Conservation (phyloP, 2,113 vertebrate species). For the Eulemur rufifrons region DNA sequence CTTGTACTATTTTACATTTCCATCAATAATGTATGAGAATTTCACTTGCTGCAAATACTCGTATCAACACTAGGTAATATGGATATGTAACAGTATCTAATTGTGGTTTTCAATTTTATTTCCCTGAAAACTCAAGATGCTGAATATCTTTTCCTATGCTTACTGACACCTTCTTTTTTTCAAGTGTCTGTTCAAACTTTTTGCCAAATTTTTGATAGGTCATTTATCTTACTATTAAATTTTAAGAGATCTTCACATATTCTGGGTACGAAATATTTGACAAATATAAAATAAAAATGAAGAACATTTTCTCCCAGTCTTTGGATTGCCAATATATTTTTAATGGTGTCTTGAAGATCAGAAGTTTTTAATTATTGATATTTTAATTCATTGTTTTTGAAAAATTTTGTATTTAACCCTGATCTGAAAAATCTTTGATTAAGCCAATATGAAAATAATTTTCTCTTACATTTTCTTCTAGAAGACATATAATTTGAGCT, state of each 20-base stretch:
- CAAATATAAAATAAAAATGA: background rate
- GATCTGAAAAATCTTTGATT: background rate
- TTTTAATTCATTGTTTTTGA: background rate
- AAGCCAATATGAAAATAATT: background rate
- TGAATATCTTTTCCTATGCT: background rate
- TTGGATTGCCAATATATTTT: background rate
- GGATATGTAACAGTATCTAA: background rate
- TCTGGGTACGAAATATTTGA: background rate
- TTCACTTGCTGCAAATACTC: background rate
- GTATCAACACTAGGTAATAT: background rate
- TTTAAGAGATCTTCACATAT: background rate
- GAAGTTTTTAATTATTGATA: background rate
- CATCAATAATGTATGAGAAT: background rate
- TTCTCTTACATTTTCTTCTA: background rate
- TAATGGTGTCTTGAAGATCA: background rate
- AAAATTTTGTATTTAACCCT: background rate
- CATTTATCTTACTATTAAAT: background rate
- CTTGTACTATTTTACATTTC: background rate
- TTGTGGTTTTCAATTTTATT: background rate
- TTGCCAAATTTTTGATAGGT: background rate
- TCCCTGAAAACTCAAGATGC: background rate
- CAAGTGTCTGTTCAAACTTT: background rate
- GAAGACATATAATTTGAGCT: background rate
- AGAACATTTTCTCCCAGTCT: background rate
- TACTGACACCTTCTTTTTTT: background rate